Base-by-base conservation (phyloP, 2,113 vertebrate genomes). In the Henicopernis longicauda region DNA sequence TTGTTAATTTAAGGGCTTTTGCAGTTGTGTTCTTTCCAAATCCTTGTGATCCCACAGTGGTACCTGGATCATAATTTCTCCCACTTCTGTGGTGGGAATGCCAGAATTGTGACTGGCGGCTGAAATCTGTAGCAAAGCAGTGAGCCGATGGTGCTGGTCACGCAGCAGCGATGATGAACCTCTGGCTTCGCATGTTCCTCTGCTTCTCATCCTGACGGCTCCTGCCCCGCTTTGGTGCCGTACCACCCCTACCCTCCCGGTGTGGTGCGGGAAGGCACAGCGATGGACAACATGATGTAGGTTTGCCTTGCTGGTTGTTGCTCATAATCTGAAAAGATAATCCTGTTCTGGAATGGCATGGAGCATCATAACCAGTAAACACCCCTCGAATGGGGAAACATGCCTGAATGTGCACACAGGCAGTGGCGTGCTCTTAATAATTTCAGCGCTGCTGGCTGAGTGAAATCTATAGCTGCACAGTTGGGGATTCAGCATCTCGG, bases 121-220 rank as follows among this genome's bases (percentile, higher is more conserved):
- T 32, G 76, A 10, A 10, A 9, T 9, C 3, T 10, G 34, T 49
- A 40, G 36, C 1, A 3, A 10, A 52, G 73, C 73, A n/a, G 44
- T 1, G 50, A 66, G 81, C 31, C 4, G 1, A 1, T 7, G 49
- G n/a, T 23, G 50, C 40, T 13, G 86, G 44, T n/a, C 69, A 36
- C 0, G 0, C 23, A 4, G 23, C 2, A 6, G 54, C 29, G 11
- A 19, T 31, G 40, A 16, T 4, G 57, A 32, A 7, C 19, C 50
- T 26, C 10, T 65, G n/a, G 23, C 19, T 34, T 26, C 3, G 7
- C 2, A 2, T 13, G 10, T 23, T 12, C 50, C 32, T 55, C 20
- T 23, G 0, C 67, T 36, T 49, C 31, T 8, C 54, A 13, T 49
- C 65, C 62, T 1, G 0, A 9, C 1, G 1, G 27, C 36, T 82